Conservation (phyloP, 2,797 vertebrate genomes). For the Labeo calbasu region DNA sequence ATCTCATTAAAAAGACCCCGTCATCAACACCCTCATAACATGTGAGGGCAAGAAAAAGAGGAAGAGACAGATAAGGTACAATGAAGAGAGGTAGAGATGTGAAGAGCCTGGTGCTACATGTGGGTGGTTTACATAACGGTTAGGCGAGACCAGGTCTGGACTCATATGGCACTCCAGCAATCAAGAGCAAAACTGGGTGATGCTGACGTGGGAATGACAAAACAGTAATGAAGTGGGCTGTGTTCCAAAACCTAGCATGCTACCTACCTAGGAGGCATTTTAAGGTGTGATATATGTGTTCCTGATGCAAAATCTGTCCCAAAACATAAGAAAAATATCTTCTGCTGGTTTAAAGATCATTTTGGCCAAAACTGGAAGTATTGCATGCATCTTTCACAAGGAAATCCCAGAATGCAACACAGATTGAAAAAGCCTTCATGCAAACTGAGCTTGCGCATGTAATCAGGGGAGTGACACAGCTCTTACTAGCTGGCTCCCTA, state of each 20-base stretch:
- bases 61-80: slow-evolving; percentile 16
- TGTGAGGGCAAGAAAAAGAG: slow-evolving; percentile 19
- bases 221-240: slow-evolving; percentile 40
- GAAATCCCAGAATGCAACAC: background rate
- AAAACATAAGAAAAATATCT: background rate
- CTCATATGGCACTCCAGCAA: slow-evolving; percentile 72
- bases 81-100: slow-evolving; percentile 27
- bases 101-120: slow-evolving; percentile 66
- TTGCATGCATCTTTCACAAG: background rate
- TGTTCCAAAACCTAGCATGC: background rate
- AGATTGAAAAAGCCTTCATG: background rate
- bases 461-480: no score
- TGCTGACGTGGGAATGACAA: background rate
- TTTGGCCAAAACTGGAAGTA: background rate
- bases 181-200: slow-evolving; percentile 66
- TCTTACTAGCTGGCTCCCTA: no score
- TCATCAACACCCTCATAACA: slow-evolving; percentile 30
- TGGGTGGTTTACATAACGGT: slow-evolving; percentile 80
- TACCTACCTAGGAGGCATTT: background rate
- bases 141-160: slow-evolving; percentile 64
- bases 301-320: background rate
- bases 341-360: background rate
- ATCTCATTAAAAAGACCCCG: slow-evolving; percentile 31
- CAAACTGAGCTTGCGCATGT: background rate
- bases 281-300: background rate